Base-by-base conservation (phyloP, 2,113 vertebrate genomes). In the Caracal caracal region DNA sequence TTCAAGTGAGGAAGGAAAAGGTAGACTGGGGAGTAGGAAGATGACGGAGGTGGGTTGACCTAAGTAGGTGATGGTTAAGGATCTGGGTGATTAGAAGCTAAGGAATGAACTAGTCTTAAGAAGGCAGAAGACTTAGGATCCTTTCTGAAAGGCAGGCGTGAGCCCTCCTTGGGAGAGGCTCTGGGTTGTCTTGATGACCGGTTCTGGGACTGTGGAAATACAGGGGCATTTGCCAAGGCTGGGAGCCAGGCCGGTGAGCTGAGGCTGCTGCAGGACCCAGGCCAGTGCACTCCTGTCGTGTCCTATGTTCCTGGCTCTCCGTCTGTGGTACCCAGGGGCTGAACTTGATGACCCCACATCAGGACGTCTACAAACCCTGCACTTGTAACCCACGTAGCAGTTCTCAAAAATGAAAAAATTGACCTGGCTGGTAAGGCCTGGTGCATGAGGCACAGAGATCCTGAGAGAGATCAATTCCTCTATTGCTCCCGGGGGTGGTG, bases 281-380 rank as follows among this genome's bases (percentile, higher is more conserved):
- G 30, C 51, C 47, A 17, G 37, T 2, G 2, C 0, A 0, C 10
- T 63, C 26, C 11, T n/a, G 3, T 37, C 1, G 4, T 9, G 8
- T 22, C 28, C 75, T 68, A 0, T 0, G 7, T 10, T n/a, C 78
- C 28, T 43, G 65, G 71, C 30, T 76, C n/a, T n/a, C n/a, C 0
- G 16, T 6, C 37, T 16, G 0, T 1, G 10, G 43, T 2, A 43
- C 66, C 53, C 30, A 56, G 75, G 37, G 63, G 49, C 20, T 28
- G 33, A 81, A 51, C 24, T 2, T 66, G 43, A 85, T 35, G 61
- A 79, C 37, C 40, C 61, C 43, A 28, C 33, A 2, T 33, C 37
- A 43, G 76, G 84, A 88, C 20, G 10, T 13, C 61, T 51, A 26
- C 5, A 16, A 17, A 7, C 35, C 40, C 49, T 80, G 76, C 51